These are phyloP conservation scores for Acronicta leporina DNA, from an alignment of 2,888 invertebrate species.

Conservation along the genomic window DNA sequence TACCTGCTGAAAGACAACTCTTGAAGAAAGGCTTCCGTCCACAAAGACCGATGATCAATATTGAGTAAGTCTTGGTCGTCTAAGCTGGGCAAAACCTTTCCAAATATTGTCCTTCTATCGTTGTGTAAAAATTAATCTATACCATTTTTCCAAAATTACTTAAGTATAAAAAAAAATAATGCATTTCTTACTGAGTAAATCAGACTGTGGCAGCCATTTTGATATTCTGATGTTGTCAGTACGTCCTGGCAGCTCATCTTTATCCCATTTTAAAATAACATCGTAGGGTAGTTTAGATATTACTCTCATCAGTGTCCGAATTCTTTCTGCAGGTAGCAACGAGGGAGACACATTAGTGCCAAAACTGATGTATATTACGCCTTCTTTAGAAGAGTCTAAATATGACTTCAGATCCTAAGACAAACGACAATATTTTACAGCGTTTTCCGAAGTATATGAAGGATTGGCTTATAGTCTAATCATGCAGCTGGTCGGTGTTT, in stretches of 20 bases:
- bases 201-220: constrained; percentile 75
- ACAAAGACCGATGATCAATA: too few species aligned
- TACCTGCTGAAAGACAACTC: too few species aligned
- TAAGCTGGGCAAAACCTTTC: too few species aligned
- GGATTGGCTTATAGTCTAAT: too few species aligned
- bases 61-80: too few species aligned
- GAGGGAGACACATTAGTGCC: constrained; percentile 72
- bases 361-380: constrained; percentile 73
- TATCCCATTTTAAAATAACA: constrained; percentile 78
- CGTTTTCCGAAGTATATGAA: too few species aligned
- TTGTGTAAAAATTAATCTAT: too few species aligned
- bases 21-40: too few species aligned
- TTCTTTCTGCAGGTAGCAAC: constrained; percentile 60
- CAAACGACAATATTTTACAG: neutral
- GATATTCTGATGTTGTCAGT: constrained; percentile 67
- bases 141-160: too few species aligned
- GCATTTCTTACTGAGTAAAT: constrained; percentile 50
- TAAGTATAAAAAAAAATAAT: neutral
- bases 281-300: constrained; percentile 74
- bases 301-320: constrained; percentile 63
- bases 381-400: constrained; percentile 71
- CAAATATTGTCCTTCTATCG: too few species aligned
- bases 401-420: constrained; percentile 64
- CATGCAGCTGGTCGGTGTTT: too few species aligned
- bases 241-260: constrained; percentile 61